phyloP scores from a whole-genome alignment of 2,797 vertebrate genomes.

The Myoxocephalus aenaeus region DNA sequence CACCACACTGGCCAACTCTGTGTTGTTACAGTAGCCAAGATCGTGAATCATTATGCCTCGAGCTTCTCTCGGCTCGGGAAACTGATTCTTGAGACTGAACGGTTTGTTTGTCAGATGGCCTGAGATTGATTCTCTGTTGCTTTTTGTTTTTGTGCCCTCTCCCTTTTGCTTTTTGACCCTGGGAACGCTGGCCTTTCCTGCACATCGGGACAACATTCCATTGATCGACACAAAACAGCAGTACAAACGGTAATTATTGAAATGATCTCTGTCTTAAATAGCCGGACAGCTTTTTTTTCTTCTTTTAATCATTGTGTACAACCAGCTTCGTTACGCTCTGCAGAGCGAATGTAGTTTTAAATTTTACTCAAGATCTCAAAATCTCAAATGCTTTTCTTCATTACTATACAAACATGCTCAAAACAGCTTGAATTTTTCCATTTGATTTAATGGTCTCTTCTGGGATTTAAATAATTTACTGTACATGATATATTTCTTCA shows the following conservation, averaged over 20 bases:
- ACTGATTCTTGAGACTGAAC: slow-evolving; percentile 32
- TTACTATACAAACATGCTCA: background rate
- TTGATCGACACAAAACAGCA: slow-evolving; percentile 72
- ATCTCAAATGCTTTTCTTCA: background rate
- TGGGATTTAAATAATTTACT: background rate
- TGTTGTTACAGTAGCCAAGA: slow-evolving; percentile 47
- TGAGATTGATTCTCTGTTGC: slow-evolving; percentile 55
- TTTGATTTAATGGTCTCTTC: background rate
- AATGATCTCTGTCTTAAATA: background rate
- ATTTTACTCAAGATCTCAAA: background rate
- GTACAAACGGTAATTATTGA: slow-evolving; percentile 75
- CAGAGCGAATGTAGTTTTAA: background rate
- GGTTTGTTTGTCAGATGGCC: slow-evolving; percentile 54
- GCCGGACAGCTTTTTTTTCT: too few species aligned
- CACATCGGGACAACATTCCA: slow-evolving; percentile 29
- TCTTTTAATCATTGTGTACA: background rate
- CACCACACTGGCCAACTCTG: slow-evolving; percentile 39
- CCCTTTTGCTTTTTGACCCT: slow-evolving; percentile 31
- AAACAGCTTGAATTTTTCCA: background rate
- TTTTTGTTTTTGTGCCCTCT: slow-evolving; percentile 33
- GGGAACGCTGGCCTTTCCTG: slow-evolving; percentile 35
- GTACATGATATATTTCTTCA: background rate
- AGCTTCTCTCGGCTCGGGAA: slow-evolving; percentile 39
- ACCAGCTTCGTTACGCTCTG: background rate
- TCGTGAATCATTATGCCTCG: slow-evolving; percentile 39